phyloP scores from a whole-genome alignment of 2,113 vertebrate species.

The Pedetes capensis region DNA sequence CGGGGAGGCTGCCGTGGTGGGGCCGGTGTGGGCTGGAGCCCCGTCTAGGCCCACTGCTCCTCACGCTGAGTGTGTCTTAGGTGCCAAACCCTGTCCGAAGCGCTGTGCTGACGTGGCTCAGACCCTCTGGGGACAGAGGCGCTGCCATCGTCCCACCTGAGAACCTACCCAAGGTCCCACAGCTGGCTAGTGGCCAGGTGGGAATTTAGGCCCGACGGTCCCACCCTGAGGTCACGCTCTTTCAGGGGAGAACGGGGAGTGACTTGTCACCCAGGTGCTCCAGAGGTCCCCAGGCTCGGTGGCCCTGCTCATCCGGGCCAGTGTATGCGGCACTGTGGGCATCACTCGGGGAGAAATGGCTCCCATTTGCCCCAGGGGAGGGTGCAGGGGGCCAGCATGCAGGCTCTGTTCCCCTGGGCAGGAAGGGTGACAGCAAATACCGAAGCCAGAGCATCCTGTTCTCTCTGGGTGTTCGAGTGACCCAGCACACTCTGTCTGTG shows the following conservation, averaged over 20 bases:
- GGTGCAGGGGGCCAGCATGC: accelerated
- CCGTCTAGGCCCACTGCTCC: too few species aligned
- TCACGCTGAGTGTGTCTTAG: accelerated
- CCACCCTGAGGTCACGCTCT: neutral
- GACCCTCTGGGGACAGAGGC: neutral
- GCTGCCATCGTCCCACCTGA: accelerated
- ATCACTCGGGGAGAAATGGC: accelerated
- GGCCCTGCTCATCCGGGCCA: neutral
- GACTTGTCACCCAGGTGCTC: neutral
- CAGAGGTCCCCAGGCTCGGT: neutral
- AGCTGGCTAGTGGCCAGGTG: too few species aligned
- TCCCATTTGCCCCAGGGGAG: neutral
- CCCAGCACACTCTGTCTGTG: neutral
- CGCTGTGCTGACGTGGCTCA: accelerated
- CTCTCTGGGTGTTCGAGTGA: neutral
- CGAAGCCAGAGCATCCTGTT: neutral
- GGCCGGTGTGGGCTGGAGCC: accelerated
- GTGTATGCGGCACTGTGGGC: accelerated
- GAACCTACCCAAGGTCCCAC: neutral
- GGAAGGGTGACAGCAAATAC: neutral
- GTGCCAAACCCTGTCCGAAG: accelerated
- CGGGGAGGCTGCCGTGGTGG: accelerated
- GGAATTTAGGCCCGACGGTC: neutral
- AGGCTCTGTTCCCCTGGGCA: neutral
- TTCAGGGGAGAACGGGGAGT: neutral